Conservation (phyloP, 2,888 invertebrate genomes). For the Lamellibrachia columna region DNA sequence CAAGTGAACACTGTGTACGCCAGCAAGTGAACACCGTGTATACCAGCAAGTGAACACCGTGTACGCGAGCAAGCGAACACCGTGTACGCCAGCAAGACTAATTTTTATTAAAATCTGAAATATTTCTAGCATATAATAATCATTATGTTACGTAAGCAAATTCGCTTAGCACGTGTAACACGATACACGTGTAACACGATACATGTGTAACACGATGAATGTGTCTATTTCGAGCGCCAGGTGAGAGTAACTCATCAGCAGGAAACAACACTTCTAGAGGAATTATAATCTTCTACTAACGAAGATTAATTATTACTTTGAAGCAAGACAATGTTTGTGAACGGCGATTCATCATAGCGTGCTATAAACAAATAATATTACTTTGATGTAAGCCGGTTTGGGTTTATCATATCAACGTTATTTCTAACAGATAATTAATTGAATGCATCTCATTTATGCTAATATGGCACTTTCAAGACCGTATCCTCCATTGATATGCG, state of each 20-base stretch:
- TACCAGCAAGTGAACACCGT: neutral
- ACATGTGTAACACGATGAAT: neutral
- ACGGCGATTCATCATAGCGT: neutral
- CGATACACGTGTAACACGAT: too few relatives aligned
- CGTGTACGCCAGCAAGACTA: too few relatives aligned
- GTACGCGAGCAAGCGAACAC: too few relatives aligned
- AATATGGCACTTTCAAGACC: too few relatives aligned
- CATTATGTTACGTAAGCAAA: too few relatives aligned
- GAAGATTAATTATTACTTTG: neutral
- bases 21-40: too few relatives aligned
- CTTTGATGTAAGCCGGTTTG: neutral
- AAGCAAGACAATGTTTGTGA: neutral
- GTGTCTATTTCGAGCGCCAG: neutral
- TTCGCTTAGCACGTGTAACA: too few relatives aligned
- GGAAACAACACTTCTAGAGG: neutral
- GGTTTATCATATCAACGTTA: neutral
- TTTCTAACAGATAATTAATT: neutral
- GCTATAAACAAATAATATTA: neutral
- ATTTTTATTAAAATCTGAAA: neutral
- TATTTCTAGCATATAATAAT: neutral
- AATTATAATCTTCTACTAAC: neutral
- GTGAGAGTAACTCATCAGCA: neutral
- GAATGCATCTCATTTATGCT: too few relatives aligned
- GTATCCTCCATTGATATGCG: too few relatives aligned
- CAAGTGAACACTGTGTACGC: neutral